Conservation (phyloP, 2,113 vertebrate genomes). For the Myiopsitta monachus region DNA sequence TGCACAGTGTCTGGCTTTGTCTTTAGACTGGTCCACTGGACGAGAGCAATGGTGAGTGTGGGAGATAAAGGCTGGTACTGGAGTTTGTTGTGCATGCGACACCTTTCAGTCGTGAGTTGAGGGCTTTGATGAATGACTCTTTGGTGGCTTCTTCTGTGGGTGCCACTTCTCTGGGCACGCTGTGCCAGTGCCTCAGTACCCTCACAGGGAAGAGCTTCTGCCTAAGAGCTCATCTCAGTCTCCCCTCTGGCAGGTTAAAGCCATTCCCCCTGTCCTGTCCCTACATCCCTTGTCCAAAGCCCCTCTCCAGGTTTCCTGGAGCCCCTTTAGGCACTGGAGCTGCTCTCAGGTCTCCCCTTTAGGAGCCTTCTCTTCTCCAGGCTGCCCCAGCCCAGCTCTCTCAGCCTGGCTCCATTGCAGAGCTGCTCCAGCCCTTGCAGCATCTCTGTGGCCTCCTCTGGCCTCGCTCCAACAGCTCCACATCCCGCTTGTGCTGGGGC, state of each 20-base stretch:
- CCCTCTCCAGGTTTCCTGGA: no score
- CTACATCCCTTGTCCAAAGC: no score
- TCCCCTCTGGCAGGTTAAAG: no score
- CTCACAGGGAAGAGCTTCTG: background rate
- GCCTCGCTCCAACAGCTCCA: background rate
- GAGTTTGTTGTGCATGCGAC: background rate
- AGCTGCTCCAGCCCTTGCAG: background rate
- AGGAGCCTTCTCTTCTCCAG: no score
- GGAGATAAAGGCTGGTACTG: background rate
- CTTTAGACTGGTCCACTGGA: constrained; percentile 93
- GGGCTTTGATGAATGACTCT: background rate
- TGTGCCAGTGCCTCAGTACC: background rate
- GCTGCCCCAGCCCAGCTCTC: background rate
- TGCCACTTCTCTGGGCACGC: background rate
- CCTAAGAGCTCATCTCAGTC: background rate
- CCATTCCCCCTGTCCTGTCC: no score
- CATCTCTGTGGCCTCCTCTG: background rate
- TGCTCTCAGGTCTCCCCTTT: no score
- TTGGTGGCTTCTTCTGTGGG: background rate
- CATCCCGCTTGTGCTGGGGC: background rate
- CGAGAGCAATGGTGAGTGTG: constrained; percentile 79
- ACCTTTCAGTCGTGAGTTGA: background rate
- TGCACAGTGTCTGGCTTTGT: constrained; percentile 82
- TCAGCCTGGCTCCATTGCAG: background rate
- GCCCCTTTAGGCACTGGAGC: no score